Evolutionary conservation across 2,888 invertebrate genomes (phyloP).

Genomic region (Drosophila multiciliata): DNA sequence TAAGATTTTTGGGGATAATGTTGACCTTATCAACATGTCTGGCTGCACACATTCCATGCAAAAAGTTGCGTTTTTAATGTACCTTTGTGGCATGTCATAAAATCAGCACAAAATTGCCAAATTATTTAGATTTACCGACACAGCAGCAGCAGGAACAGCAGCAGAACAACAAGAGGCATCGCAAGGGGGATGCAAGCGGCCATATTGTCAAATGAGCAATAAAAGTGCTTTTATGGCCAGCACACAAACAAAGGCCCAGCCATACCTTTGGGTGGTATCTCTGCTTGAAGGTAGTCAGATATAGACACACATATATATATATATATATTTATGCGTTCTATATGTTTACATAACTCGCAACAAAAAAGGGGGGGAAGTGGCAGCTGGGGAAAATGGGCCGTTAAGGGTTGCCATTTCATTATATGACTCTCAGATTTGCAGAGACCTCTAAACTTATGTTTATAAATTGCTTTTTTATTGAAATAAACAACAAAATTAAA

Average conservation of each 20-base stretch:
- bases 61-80: slow-evolving; percentile 62
- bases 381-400: slow-evolving; percentile 31
- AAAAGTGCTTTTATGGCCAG: slow-evolving; percentile 74
- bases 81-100: slow-evolving; percentile 73
- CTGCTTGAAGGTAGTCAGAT: slow-evolving; percentile 22
- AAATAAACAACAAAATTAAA: slow-evolving; percentile 67
- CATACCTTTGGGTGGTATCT: slow-evolving; percentile 23
- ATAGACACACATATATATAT: background rate
- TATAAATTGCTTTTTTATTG: slow-evolving; percentile 75
- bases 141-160: slow-evolving; percentile 24
- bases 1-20: background rate
- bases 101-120: slow-evolving; percentile 80
- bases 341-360: slow-evolving; percentile 56
- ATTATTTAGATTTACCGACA: slow-evolving; percentile 80
- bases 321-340: slow-evolving; percentile 4
- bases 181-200: slow-evolving; percentile 23
- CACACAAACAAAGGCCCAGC: slow-evolving; percentile 28
- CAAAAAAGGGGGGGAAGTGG: background rate
- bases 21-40: slow-evolving; percentile 54
- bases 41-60: slow-evolving; percentile 7
- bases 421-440: slow-evolving; percentile 10
- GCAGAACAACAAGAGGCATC: slow-evolving; percentile 5
- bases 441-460: slow-evolving; percentile 30
- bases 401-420: slow-evolving; percentile 33
- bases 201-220: slow-evolving; percentile 82